Conservation (phyloP, 2,797 vertebrate species). For the Salmo trutta region DNA sequence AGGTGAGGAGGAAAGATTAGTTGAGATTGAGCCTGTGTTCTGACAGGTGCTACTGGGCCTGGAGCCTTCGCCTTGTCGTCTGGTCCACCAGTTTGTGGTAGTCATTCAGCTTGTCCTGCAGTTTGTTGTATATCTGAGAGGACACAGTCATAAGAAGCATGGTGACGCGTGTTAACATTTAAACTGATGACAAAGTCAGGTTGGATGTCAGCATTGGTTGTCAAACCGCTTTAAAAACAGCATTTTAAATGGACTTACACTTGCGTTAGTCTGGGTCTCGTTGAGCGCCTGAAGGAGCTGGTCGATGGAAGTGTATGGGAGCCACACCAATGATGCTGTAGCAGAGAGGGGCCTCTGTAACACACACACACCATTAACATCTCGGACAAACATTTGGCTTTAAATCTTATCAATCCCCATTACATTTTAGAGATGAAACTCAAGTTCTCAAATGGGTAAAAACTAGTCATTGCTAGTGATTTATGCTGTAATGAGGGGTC, state of each 20-base stretch:
- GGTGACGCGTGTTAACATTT: neutral
- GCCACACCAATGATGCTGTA: constrained; percentile 83
- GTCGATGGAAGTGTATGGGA: constrained; percentile 91
- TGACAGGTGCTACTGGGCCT: constrained; percentile 10
- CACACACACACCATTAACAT: no score
- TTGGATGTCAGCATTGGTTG: no score
- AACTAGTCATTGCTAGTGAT: no score
- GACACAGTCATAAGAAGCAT: neutral
- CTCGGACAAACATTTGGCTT: no score
- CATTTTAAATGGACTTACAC: constrained; percentile 70
- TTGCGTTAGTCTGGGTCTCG: constrained; percentile 77
- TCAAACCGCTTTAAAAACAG: neutral
- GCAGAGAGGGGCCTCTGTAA: constrained; percentile 85
- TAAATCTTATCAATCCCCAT: no score
- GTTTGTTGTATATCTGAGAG: constrained; percentile 79
- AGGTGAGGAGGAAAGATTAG: no score
- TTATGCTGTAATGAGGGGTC: no score
- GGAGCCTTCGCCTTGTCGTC: constrained; percentile 59
- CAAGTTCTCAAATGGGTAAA: no score
- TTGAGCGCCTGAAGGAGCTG: constrained; percentile 85
- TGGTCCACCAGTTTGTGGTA: constrained; percentile 81
- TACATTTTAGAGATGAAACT: no score
- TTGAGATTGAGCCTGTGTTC: neutral
- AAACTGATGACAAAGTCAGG: neutral
- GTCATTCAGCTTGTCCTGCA: constrained; percentile 82